Conservation (phyloP, 2,888 invertebrate species). For the Epicampocera succincta region DNA sequence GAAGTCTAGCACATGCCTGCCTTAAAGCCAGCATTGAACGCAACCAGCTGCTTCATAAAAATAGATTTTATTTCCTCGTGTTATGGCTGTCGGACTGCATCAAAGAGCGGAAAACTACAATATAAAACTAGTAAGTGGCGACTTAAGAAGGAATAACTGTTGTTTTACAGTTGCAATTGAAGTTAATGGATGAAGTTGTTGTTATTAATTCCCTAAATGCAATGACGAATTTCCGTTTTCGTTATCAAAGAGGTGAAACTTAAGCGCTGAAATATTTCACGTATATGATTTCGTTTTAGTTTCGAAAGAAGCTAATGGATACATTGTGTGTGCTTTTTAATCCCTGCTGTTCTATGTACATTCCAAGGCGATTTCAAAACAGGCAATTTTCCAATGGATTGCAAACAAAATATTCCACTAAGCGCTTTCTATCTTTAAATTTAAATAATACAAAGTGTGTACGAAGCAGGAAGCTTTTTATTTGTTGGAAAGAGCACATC, state of each 20-base stretch:
- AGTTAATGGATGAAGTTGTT: slow-evolving; percentile 12
- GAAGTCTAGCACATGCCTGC: slow-evolving; percentile 57
- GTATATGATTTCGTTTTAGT: background rate
- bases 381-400: too few relatives aligned
- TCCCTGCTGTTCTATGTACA: too few relatives aligned
- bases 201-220: background rate
- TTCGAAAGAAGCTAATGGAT: background rate
- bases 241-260: background rate
- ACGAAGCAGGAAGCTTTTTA: too few relatives aligned
- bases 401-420: too few relatives aligned
- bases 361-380: too few relatives aligned
- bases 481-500: too few relatives aligned
- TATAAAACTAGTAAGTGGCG: slow-evolving; percentile 15
- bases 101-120: background rate
- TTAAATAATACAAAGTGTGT: too few relatives aligned
- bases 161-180: slow-evolving; percentile 13
- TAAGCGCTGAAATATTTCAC: background rate
- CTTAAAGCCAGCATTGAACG: slow-evolving; percentile 36
- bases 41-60: slow-evolving; percentile 49
- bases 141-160: slow-evolving; percentile 4
- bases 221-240: slow-evolving; percentile 7
- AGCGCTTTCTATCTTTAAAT: too few relatives aligned
- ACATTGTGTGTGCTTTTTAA: background rate
- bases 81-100: slow-evolving; percentile 1
- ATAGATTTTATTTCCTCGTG: slow-evolving; percentile 33